A percentile compares a stretch with the other conserved stretches of the same genome.
Evolutionary conservation across 1,140 invertebrate species (phyloP).

Genomic region (Drosophila paulistorum): DNA sequence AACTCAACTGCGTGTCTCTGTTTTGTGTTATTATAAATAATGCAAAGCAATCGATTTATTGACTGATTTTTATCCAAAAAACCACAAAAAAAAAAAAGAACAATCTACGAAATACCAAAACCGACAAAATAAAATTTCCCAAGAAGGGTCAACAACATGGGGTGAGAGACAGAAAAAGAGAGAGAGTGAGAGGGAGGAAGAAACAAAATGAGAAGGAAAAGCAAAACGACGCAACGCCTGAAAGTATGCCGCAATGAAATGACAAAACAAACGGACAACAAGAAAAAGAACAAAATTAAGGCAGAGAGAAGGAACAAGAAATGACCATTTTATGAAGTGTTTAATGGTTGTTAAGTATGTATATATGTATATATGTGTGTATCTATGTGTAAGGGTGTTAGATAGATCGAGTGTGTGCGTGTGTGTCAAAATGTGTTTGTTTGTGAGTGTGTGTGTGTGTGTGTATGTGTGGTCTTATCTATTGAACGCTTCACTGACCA

Average conservation of each 20-base stretch:
- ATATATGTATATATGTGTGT: constrained; percentile 36
- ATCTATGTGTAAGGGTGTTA: constrained; percentile 11
- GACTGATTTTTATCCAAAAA: constrained; percentile 62
- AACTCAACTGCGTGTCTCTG: constrained; percentile 42
- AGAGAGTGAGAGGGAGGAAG: too few species aligned
- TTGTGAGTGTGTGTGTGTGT: too few species aligned
- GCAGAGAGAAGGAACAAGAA: constrained; percentile 53
- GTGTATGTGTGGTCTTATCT: constrained; percentile 64
- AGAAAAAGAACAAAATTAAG: constrained; percentile 21
- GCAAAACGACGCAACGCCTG: constrained; percentile 33
- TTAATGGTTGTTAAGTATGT: constrained; percentile 77
- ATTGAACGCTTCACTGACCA: constrained; percentile 69
- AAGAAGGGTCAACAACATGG: constrained; percentile 15
- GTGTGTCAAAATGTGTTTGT: background rate
- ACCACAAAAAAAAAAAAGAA: constrained; percentile 29
- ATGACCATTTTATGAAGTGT: constrained; percentile 80
- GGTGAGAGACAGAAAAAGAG: background rate
- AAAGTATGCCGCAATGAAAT: constrained; percentile 71
- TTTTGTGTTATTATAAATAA: constrained; percentile 70
- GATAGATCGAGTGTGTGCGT: constrained; percentile 4
- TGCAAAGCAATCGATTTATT: constrained; percentile 74
- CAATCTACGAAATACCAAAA: constrained; percentile 34
- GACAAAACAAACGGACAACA: constrained; percentile 62
- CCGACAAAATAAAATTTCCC: constrained; percentile 20
- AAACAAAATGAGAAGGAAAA: background rate